These are phyloP conservation scores for Melinaea menophilus DNA, from an alignment of 2,888 invertebrate genomes.

Conservation along the genomic window DNA sequence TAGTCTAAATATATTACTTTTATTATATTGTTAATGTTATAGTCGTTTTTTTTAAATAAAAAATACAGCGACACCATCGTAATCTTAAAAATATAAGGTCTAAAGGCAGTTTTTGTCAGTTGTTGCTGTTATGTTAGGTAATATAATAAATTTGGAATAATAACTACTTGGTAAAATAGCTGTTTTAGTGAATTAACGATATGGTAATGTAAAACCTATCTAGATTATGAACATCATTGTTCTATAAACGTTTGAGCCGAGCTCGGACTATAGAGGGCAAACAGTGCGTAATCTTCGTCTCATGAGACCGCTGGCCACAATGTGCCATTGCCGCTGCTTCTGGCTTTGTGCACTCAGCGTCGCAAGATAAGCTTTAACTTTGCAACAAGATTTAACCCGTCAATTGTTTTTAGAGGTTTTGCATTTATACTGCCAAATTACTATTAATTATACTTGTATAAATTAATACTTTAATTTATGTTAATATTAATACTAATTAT, in stretches of 20 bases:
- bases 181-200: background rate
- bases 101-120: background rate
- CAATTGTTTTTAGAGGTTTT: background rate
- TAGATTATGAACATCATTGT: conserved; percentile 22
- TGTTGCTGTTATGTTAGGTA: too few relatives aligned
- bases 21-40: too few relatives aligned
- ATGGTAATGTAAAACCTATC: conserved; percentile 16
- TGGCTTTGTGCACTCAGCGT: conserved; percentile 55
- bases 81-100: too few relatives aligned
- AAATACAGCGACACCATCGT: too few relatives aligned
- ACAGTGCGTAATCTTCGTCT: conserved; percentile 67
- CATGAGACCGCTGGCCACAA: conserved; percentile 58
- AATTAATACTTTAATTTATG: background rate
- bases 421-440: background rate
- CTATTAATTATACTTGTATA: background rate
- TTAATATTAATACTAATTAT: background rate
- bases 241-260: conserved; percentile 26
- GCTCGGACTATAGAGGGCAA: conserved; percentile 38
- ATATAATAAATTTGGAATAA: too few relatives aligned
- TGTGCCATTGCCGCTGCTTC: conserved; percentile 46
- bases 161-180: conserved; percentile 1
- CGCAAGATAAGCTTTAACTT: conserved; percentile 57
- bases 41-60: too few relatives aligned
- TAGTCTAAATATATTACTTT: too few relatives aligned
- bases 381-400: conserved; percentile 42